These are phyloP conservation scores for Morpho helenor DNA, from an alignment of 2,888 invertebrate species.

Conservation along the genomic window DNA sequence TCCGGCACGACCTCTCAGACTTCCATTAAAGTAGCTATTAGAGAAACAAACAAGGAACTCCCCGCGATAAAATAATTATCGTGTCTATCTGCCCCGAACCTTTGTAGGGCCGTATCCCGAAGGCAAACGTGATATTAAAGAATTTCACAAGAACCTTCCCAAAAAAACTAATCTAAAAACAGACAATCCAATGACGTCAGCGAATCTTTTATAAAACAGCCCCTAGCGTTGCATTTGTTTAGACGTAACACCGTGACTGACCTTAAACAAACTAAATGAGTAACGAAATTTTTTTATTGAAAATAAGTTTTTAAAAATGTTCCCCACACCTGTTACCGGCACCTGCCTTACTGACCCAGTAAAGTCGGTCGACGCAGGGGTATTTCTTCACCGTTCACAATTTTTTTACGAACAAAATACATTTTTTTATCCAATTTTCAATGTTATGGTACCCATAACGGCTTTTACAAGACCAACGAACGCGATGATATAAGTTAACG, in stretches of 20 bases:
- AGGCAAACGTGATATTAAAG: conserved; percentile 55
- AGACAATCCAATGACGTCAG: conserved; percentile 66
- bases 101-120: conserved; percentile 41
- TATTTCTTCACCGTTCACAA: conserved; percentile 39
- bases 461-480: too few species aligned
- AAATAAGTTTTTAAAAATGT: conserved; percentile 33
- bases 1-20: conserved; percentile 49
- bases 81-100: conserved; percentile 55
- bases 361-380: conserved; percentile 24
- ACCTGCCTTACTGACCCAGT: conserved; percentile 63
- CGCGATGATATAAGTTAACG: too few species aligned
- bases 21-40: conserved; percentile 75
- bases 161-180: conserved; percentile 64
- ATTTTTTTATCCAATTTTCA: background rate
- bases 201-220: conserved; percentile 51
- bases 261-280: conserved; percentile 69
- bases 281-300: conserved; percentile 34
- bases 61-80: conserved; percentile 75
- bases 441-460: too few species aligned
- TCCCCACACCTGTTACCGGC: conserved; percentile 33
- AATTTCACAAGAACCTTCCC: conserved; percentile 47
- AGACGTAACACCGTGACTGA: conserved; percentile 59
- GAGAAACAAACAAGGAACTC: conserved; percentile 76
- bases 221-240: conserved; percentile 48
- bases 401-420: conserved; percentile 8